These are phyloP conservation scores for Lithophane ornitopus DNA, from an alignment of 2,888 invertebrate genomes.

Conservation along the genomic window DNA sequence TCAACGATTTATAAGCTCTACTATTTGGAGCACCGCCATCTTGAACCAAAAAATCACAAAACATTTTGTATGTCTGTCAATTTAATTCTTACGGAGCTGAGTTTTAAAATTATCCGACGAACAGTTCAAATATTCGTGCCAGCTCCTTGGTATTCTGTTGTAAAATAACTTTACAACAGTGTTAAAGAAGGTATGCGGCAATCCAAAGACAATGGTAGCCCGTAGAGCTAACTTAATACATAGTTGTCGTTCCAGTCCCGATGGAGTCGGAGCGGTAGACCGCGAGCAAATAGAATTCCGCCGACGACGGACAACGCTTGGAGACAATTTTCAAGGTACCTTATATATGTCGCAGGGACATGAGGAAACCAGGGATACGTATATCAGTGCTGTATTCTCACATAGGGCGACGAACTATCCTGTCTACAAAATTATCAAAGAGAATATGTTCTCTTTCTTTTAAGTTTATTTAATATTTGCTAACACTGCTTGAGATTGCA, in stretches of 20 bases:
- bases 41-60: conserved; percentile 4
- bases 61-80: background rate
- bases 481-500: background rate
- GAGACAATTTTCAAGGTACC: conserved; percentile 12
- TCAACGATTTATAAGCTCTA: conserved; percentile 6
- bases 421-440: background rate
- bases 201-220: conserved; percentile 17
- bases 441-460: background rate
- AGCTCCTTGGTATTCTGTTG: background rate
- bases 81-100: background rate
- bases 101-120: background rate
- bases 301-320: conserved; percentile 3
- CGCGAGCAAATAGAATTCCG: conserved; percentile 52
- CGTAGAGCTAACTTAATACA: conserved; percentile 29
- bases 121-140: background rate
- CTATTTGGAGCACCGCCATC: conserved; percentile 7
- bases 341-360: no score
- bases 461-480: background rate
- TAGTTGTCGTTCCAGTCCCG: conserved; percentile 47
- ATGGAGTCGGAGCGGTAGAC: conserved; percentile 26
- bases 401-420: background rate
- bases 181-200: conserved; percentile 10
- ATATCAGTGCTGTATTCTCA: background rate
- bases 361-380: no score
- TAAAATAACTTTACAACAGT: conserved; percentile 1